Evolutionary conservation across 2,113 vertebrate species (phyloP).

Genomic region (Psilopogon haemacephalus): DNA sequence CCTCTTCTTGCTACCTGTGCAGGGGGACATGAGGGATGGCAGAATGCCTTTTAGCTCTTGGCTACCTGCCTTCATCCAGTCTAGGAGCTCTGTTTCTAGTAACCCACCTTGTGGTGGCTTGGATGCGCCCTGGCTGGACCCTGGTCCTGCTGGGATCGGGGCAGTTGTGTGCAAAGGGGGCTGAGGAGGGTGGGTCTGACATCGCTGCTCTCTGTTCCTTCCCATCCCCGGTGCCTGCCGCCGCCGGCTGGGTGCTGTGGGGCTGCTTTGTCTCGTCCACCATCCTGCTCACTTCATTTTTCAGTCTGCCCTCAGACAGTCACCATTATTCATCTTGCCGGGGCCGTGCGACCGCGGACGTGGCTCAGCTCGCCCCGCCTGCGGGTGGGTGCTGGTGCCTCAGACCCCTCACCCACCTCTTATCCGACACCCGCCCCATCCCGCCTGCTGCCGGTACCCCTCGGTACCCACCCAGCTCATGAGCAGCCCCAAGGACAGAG

Average conservation of each 20-base stretch:
- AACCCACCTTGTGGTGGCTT: accelerated
- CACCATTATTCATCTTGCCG: neutral
- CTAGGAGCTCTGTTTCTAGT: neutral
- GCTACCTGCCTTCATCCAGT: neutral
- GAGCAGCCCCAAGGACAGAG: neutral
- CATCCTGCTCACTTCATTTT: constrained; percentile 43
- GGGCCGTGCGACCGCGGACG: neutral
- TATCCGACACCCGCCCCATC: neutral
- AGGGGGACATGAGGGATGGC: neutral
- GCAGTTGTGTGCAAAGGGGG: neutral
- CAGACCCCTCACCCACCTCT: neutral
- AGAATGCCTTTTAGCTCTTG: neutral
- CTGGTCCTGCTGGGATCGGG: neutral
- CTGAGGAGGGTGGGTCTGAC: neutral
- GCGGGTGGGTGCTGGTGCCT: neutral
- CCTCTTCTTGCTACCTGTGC: neutral
- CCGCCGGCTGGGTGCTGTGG: neutral
- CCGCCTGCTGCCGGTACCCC: accelerated
- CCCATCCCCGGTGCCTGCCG: neutral
- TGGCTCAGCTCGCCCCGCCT: neutral
- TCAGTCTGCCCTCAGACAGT: constrained; percentile 48
- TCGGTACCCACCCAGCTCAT: neutral
- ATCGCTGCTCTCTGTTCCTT: neutral
- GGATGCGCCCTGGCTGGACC: neutral
- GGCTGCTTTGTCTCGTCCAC: constrained; percentile 49